Base-by-base conservation (phyloP, 2,113 vertebrate species). In the Pelecanoides urinatrix region DNA sequence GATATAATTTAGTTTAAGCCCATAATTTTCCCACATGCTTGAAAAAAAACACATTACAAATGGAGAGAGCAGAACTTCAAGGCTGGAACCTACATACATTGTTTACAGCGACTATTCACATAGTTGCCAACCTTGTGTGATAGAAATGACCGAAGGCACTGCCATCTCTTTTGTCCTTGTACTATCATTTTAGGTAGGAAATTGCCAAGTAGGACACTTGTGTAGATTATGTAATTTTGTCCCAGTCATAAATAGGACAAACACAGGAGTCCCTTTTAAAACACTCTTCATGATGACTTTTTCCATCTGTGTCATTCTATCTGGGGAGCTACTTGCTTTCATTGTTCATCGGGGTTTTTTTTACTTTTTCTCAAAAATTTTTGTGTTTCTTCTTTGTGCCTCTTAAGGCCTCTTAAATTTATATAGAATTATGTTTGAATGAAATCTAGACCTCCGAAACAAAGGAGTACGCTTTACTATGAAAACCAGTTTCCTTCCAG, bases 161-260 rank as follows among this genome's bases (percentile, higher is more conserved):
- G 53, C 56, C 56, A 68, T 61, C 34, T 68, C 79, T 61, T 96
- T 94, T 85, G 92, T 87, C 91, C 76, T 92, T 96, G 76, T 62
- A 50, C 45, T 89, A n/a, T 78, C 76, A 65, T 89, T 94, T 75
- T 78, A 94, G 77, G 58, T 55, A 94, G 50, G 84, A 72, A 91
- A 62, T 29, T 87, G 80, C 52, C 80, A 97, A 92, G 92, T 94
- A 92, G 95, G 84, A 61, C 91, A 91, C 47, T 65, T 87, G 70
- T 72, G 34, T 72, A 53, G 40, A 73, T 95, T 92, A 96, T 30
- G 5, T 94, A 94, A 94, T 96, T 95, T 96, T 70, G 32, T 94
- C 58, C 47, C 77, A 89, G 76, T 79, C 92, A 85, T 87, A 97
- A 96, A 92, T 94, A 91, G 95, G 90, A 67, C 95, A 78, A 93